Evolutionary conservation across 2,113 vertebrate genomes (phyloP), one percentile per base, ranked within the genome.

Genomic region (Camelus dromedarius): DNA sequence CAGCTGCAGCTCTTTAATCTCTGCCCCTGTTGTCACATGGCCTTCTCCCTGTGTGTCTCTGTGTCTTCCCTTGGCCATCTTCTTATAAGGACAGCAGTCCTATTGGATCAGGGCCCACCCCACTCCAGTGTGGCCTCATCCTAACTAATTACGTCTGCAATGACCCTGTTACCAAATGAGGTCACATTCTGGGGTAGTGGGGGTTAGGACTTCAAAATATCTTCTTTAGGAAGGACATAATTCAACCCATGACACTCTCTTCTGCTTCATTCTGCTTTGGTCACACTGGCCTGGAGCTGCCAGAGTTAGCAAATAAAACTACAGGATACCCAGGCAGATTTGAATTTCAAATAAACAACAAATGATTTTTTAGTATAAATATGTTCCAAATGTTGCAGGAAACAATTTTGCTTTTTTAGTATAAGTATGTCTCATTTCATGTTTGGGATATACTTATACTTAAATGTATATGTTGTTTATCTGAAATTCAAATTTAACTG

Each of bases 231-330:
- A 35, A 35, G 16, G 3, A 48, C 62, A 73, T 48, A 67, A 66
- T 82, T 91, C 50, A 62, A 48, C 19, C 56, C 9, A 22, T 52
- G 75, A 87, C 13, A 62, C 13, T 11, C 11, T 38, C 1, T 18
- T 0, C 4, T 77, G 20, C 24, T 60, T 93, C 42, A 75, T 69
- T 93, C 38, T 87, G 48, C 38, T 95, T 92, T 50, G 72, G 52
- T 91, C 82, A 56, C 54, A 73, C 6, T 60, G 26, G 50, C 6
- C 30, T 62, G 28, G 24, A 35, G 28, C 83, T 56, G 32, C 28
- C 58, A 93, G 60, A 89, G 60, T 91, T 92, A 93, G 56, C 66
- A 77, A 93, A 86, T 67, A 89, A 92, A 93, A 95, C 82, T 73
- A 72, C 0, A 89, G 35, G 20, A 67, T 13, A 67, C 2, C 30